phyloP scores from a whole-genome alignment of 2,797 vertebrate genomes.

The Acanthurus leucopareius region DNA sequence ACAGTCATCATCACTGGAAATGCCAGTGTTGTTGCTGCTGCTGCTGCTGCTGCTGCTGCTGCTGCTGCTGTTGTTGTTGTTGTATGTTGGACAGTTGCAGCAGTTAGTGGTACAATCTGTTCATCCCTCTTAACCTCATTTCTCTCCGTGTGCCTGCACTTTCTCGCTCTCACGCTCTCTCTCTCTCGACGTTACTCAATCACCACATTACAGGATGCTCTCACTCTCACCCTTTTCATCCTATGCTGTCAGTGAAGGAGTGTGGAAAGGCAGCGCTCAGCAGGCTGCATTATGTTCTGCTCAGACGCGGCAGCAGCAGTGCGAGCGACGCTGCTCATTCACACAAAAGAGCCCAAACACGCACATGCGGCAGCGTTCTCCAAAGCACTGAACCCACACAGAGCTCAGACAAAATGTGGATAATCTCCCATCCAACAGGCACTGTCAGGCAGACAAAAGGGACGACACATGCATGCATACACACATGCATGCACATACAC shows the following conservation, averaged over 20 bases:
- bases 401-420: constrained; percentile 71
- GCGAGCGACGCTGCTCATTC: constrained; percentile 59
- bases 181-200: constrained; percentile 71
- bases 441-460: constrained; percentile 65
- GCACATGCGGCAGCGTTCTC: constrained; percentile 47
- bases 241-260: constrained; percentile 43
- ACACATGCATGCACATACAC: constrained; percentile 27
- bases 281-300: constrained; percentile 61
- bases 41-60: constrained; percentile 13
- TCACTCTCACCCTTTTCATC: constrained; percentile 72
- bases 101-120: constrained; percentile 76
- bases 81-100: constrained; percentile 46
- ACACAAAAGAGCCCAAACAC: constrained; percentile 66
- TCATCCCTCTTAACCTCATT: constrained; percentile 81
- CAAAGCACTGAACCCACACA: constrained; percentile 58
- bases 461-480: constrained; percentile 34
- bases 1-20: constrained; percentile 35
- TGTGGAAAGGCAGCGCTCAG: constrained; percentile 70
- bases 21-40: constrained; percentile 17
- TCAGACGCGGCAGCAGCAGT: constrained; percentile 46
- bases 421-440: constrained; percentile 67
- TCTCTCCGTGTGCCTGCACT: constrained; percentile 56
- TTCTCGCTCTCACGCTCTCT: constrained; percentile 28
- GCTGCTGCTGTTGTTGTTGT: constrained; percentile 18
- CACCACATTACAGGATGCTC: constrained; percentile 76